phyloP scores from a whole-genome alignment of 1,140 invertebrate species.

The Proctacanthus coquilletti region DNA sequence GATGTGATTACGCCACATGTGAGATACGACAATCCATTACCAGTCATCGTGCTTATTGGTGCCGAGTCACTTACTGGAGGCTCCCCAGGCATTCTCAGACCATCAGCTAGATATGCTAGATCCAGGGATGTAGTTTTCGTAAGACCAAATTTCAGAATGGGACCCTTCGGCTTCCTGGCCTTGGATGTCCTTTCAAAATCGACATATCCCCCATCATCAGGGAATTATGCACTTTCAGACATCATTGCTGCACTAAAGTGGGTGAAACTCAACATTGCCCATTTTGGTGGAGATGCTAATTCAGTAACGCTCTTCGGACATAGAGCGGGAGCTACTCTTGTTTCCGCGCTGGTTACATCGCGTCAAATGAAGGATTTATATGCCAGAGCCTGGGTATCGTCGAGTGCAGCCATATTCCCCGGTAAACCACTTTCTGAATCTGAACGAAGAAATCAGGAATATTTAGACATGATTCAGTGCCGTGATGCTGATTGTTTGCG shows the following conservation, averaged over 20 bases:
- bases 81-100: slow-evolving; percentile 44
- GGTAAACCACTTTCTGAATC: slow-evolving; percentile 40
- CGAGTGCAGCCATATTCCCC: slow-evolving; percentile 51
- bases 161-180: slow-evolving; percentile 63
- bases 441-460: slow-evolving; percentile 41
- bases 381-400: slow-evolving; percentile 54
- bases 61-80: slow-evolving; percentile 59
- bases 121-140: slow-evolving; percentile 70
- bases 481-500: slow-evolving; percentile 41
- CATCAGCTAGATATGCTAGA: slow-evolving; percentile 47
- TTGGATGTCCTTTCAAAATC: slow-evolving; percentile 48
- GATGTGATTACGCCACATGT: slow-evolving; percentile 62
- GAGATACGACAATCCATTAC: slow-evolving; percentile 51
- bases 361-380: slow-evolving; percentile 43
- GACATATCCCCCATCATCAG: slow-evolving; percentile 54
- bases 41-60: slow-evolving; percentile 68
- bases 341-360: slow-evolving; percentile 46
- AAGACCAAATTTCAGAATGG: slow-evolving; percentile 61
- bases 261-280: slow-evolving; percentile 62
- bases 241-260: slow-evolving; percentile 60
- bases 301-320: slow-evolving; percentile 68
- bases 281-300: slow-evolving; percentile 65
- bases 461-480: slow-evolving; percentile 36
- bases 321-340: slow-evolving; percentile 59
- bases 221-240: slow-evolving; percentile 77